Base-by-base conservation (phyloP, 2,888 invertebrate genomes). In the Leptarthrus brevirostris region DNA sequence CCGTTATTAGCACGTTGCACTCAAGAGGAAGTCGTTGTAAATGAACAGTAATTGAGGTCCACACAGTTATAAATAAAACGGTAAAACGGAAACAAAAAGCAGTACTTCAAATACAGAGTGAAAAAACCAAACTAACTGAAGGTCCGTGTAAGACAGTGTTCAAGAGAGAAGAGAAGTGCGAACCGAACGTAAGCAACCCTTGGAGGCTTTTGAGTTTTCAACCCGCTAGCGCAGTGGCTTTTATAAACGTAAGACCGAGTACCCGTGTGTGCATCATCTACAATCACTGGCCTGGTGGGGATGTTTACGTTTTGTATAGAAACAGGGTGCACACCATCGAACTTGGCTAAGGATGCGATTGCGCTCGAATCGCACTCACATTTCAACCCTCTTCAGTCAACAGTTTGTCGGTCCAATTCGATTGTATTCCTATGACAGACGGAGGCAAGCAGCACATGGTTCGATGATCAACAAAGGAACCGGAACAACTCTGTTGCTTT, bases 101-200 rank as follows among this genome's bases (percentile, higher is more conserved):
- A 36, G 20, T 36, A 66, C 66, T 47, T 66, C 66, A 66, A 66
- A 66, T 56, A 53, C 47, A 66, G 66, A 66, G 66, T 66, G 66
- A 66, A 66, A n/a, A 61, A 66, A 66, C 66, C 66, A 66, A 66
- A 66, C 47, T 66, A 66, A 66, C 66, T 66, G 44, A 66, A 66
- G 80, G 81, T 81, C 81, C 81, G 81, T 81, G 80, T 80, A 81
- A 82, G 81, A 81, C 66, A 66, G 81, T 81, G 83, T 84, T 82
- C 84, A 84, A 84, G 84, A 84, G 83, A 84, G 84, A 84, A 83
- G 83, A 84, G 84, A 84, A 84, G 84, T 85, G 84, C 84, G 85
- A 85, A 85, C 84, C 85, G 84, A 84, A 85, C 83, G 83, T 83
- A 84, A 84, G 82, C 84, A 85, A 85, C 84, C 85, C 84, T 85